These are phyloP conservation scores for Petrocephalus zakoni DNA, from an alignment of 2,113 vertebrate genomes.

Conservation along the genomic window DNA sequence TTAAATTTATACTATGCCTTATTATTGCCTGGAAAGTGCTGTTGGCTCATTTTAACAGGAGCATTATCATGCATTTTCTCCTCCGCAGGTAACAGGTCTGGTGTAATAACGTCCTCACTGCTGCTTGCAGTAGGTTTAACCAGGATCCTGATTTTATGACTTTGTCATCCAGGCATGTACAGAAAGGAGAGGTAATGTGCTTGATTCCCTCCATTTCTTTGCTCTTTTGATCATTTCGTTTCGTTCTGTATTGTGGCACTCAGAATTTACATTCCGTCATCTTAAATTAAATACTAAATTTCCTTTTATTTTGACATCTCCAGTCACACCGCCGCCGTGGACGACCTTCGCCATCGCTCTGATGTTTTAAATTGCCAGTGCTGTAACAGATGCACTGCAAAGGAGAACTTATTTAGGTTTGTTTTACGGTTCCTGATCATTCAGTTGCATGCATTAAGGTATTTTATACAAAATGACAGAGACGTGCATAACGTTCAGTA, in stretches of 20 bases:
- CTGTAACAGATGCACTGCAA: background rate
- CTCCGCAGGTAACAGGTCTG: slow-evolving; percentile 18
- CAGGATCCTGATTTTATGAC: background rate
- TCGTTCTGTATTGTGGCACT: background rate
- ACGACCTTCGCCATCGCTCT: background rate
- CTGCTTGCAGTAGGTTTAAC: slow-evolving; percentile 1
- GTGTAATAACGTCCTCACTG: slow-evolving; percentile 22
- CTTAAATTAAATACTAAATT: background rate
- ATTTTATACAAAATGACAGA: background rate
- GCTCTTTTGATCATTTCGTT: background rate
- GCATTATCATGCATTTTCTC: slow-evolving; percentile 19
- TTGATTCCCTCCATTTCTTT: slow-evolving; percentile 1
- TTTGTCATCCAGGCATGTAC: slow-evolving; percentile 11
- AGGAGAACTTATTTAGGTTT: background rate
- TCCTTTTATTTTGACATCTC: background rate
- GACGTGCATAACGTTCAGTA: background rate
- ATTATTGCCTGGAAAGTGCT: background rate
- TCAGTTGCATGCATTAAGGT: background rate
- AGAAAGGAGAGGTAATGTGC: background rate
- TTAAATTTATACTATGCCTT: slow-evolving; percentile 17
- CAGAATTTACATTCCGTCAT: slow-evolving; percentile 11
- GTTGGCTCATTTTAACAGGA: slow-evolving; percentile 21
- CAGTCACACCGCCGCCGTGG: background rate
- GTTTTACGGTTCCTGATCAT: background rate
- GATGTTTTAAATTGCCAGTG: background rate